A percentile compares a stretch with the other conserved stretches of the same genome.
phyloP scores from a whole-genome alignment of 2,113 vertebrate species.

The Syrrhaptes paradoxus region DNA sequence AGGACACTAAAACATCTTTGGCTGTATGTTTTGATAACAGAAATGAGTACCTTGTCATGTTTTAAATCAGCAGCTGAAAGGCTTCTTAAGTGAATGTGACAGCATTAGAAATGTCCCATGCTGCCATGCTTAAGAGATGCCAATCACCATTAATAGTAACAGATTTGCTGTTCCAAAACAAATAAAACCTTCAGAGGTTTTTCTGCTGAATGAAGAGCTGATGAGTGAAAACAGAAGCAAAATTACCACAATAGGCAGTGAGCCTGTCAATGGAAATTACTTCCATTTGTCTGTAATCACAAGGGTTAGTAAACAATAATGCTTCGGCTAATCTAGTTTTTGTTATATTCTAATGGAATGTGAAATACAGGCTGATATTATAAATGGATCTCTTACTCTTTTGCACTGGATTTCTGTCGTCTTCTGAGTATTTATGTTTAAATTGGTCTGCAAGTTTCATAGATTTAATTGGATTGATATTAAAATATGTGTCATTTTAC shows the following conservation, averaged over 20 bases:
- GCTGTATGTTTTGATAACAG: conserved; percentile 34
- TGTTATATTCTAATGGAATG: conserved; percentile 65
- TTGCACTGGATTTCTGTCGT: conserved; percentile 13
- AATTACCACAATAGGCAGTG: conserved; percentile 50
- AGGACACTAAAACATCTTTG: not conserved
- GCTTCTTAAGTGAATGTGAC: conserved; percentile 47
- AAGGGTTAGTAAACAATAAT: conserved; percentile 69
- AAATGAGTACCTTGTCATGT: conserved; percentile 39
- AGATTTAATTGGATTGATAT: no score
- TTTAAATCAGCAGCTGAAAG: conserved; percentile 49
- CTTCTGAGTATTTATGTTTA: conserved; percentile 27
- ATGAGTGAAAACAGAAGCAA: conserved; percentile 49
- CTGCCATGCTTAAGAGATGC: conserved; percentile 29
- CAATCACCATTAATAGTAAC: conserved; percentile 69
- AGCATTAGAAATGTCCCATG: conserved; percentile 10
- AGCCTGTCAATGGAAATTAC: conserved; percentile 76
- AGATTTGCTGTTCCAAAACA: conserved; percentile 50
- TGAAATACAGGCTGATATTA: conserved; percentile 63
- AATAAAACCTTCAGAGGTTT: conserved; percentile 53
- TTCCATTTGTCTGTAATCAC: conserved; percentile 55
- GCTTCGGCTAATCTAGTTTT: conserved; percentile 50
- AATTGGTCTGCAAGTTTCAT: not conserved
- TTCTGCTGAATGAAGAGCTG: conserved; percentile 28
- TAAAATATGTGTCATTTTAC: conserved; percentile 28
- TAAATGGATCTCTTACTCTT: conserved; percentile 45